Base-by-base conservation (phyloP, 2,888 invertebrate genomes). In the Cactoblastis cactorum region DNA sequence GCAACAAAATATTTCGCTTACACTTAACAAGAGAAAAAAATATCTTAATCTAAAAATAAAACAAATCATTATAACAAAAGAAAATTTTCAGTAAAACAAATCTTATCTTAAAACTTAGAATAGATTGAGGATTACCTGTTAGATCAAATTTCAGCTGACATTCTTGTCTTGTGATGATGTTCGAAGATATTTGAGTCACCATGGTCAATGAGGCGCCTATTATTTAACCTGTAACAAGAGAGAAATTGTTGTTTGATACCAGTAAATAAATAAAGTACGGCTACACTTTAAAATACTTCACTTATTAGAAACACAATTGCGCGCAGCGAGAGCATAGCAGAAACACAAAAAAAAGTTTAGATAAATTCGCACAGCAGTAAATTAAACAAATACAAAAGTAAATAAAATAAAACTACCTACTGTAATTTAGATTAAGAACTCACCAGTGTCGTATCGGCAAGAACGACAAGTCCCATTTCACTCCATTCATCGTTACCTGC, bases 161-260 rank as follows among this genome's bases (percentile, higher is more conserved):
- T 22, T 6, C 3, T 9, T 24, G 2, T 12, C 24, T 17, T 14
- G 3, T 17, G 17, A 28, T 43, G 28, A 5, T 9, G 43, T 14
- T 15, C 4, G 28, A 28, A 15, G 28, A 17, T 6, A 5, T 41
- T n/a, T n/a, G 9, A 9, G n/a, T 34, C 45, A 34, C 0, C 15
- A 19, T 47, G 22, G 14, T 47, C 19, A 9, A n/a, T n/a, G 3
- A 8, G 5, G 14, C 4, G 14, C 14, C 9, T 12, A 12, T 11
- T 5, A 35, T 49, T 15, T 19, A 4, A 55, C 55, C 68, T 69
- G 66, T 54, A 68, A 67, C 68, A 68, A 68, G 49, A 52, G 57
- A 66, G 53, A 62, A 58, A 41, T 45, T 22, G 47, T 56, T 58
- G 47, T 58, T 58, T 59, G 50, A 57, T 51, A 49, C 19, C 8